phyloP scores from a whole-genome alignment of 2,797 vertebrate species.

The Moxostoma hubbsi region DNA sequence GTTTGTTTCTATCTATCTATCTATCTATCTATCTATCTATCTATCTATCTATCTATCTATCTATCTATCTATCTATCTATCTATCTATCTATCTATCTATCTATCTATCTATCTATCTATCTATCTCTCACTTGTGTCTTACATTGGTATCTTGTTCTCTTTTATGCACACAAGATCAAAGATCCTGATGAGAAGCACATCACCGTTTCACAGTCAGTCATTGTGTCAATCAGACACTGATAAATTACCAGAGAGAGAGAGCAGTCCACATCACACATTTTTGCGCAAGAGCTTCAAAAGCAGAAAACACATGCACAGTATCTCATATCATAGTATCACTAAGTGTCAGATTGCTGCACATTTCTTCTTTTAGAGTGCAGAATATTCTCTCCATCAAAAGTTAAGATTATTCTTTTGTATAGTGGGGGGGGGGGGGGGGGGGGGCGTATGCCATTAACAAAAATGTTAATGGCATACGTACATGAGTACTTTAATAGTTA shows the following conservation, averaged over 20 bases:
- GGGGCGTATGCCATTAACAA: constrained; percentile 17
- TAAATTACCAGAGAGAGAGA: constrained; percentile 6
- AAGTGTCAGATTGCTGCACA: constrained; percentile 2
- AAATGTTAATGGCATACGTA: constrained; percentile 40
- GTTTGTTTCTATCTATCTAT: not conserved
- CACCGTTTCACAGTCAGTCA: constrained; percentile 36
- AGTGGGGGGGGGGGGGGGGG: not conserved
- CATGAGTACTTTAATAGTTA: constrained; percentile 50
- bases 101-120: constrained; percentile 30
- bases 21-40: not conserved
- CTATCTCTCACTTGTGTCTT: constrained; percentile 20
- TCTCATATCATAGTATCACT: not conserved
- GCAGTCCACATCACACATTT: not conserved
- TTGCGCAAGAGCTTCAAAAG: constrained; percentile 9
- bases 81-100: constrained; percentile 17
- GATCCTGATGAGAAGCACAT: constrained; percentile 46
- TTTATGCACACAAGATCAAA: constrained; percentile 25
- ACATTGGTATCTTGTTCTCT: constrained; percentile 36
- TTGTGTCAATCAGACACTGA: constrained; percentile 21
- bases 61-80: constrained; percentile 2
- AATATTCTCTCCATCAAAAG: not conserved
- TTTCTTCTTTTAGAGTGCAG: not conserved
- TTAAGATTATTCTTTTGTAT: constrained; percentile 23
- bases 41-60: not conserved
- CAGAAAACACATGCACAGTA: not conserved